A percentile compares a stretch with the other conserved stretches of the same genome.
phyloP scores from a whole-genome alignment of 2,797 vertebrate genomes.

The Acrossocheilus fasciatus region DNA sequence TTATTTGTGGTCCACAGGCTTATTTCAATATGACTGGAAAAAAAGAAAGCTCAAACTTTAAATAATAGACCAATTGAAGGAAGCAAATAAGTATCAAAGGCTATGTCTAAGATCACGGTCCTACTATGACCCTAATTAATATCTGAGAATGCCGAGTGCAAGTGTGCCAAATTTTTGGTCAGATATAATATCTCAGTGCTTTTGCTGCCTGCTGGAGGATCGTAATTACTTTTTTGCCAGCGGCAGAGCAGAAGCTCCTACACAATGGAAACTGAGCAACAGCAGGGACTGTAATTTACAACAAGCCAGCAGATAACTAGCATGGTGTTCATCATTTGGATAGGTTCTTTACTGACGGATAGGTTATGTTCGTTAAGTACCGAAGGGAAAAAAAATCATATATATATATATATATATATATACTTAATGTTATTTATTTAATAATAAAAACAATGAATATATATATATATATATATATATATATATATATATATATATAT shows the following conservation, averaged over 20 bases:
- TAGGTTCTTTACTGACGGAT: background rate
- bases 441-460: too few species aligned
- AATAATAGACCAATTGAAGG: conserved; percentile 1
- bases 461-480: too few species aligned
- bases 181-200: background rate
- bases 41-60: background rate
- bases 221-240: conserved; percentile 16
- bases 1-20: background rate
- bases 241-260: background rate
- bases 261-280: conserved; percentile 5
- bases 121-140: conserved; percentile 8
- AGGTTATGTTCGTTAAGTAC: too few species aligned
- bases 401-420: too few species aligned
- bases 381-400: too few species aligned
- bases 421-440: too few species aligned
- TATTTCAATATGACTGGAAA: background rate
- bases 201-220: conserved; percentile 10
- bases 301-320: background rate
- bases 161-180: conserved; percentile 11
- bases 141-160: background rate
- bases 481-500: too few species aligned
- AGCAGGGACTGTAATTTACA: conserved; percentile 11
- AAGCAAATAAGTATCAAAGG: conserved; percentile 20
- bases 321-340: background rate
- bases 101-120: background rate